phyloP scores from a whole-genome alignment of 2,797 vertebrate genomes.

The Cossypha niveicapilla region DNA sequence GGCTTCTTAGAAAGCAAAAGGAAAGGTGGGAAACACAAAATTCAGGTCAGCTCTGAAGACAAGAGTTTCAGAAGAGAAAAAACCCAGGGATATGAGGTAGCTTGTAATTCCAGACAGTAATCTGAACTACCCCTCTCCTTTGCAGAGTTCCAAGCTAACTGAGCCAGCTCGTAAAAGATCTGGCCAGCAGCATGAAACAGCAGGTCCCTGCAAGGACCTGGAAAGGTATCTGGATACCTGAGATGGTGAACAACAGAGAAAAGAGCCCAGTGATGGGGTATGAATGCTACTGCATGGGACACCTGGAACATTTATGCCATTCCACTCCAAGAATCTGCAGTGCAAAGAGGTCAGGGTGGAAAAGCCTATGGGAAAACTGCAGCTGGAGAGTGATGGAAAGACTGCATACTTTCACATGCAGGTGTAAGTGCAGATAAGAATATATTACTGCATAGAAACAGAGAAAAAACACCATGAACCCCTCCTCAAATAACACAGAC shows the following conservation, averaged over 20 bases:
- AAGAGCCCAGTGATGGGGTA: not conserved
- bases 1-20: not conserved
- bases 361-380: not conserved
- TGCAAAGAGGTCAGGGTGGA: not conserved
- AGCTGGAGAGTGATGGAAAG: not conserved
- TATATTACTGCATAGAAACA: rapidly evolving
- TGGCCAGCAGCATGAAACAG: not conserved
- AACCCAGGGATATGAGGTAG: not conserved
- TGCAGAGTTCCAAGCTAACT: not conserved
- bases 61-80: not conserved
- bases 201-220: not conserved
- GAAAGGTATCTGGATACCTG: not conserved
- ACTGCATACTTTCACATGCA: not conserved
- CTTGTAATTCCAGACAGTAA: conserved; percentile 11
- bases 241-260: not conserved
- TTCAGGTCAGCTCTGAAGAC: not conserved
- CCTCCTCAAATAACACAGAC: not conserved
- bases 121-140: conserved; percentile 19
- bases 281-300: not conserved
- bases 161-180: conserved; percentile 31
- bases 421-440: not conserved
- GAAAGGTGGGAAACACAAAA: not conserved
- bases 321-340: not conserved
- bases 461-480: not conserved
- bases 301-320: not conserved